Evolutionary conservation across 1,140 invertebrate species (phyloP), one percentile per base, ranked within the genome.

Genomic region (Pissodes strobi): DNA sequence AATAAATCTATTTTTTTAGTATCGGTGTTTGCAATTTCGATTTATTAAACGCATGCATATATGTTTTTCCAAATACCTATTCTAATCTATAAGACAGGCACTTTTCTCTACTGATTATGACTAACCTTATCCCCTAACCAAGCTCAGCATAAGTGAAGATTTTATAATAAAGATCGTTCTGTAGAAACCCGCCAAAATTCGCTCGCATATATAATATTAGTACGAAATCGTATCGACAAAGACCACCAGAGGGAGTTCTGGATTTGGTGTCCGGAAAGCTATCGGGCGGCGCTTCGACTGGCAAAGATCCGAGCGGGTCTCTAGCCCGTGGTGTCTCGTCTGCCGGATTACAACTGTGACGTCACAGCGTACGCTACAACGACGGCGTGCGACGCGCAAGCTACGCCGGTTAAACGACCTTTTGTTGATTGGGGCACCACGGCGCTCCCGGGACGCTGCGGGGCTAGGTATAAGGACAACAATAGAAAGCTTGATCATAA

Each of bases 271-370:
- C 53, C 38, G 53, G 12, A 43, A 2, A 12, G 21, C 2, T n/a
- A 30, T 41, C 38, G 38, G 38, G 38, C 37, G 9, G 2, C 38
- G 38, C 1, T 53, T 19, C 4, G 17, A 57, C 53, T 57, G 53
- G 53, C 37, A 17, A 6, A 39, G 37, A 38, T 39, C 4, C 51
- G 2, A 51, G 22, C 15, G 51, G 39, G 15, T 34, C 52, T 5
- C 48, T 30, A 39, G 12, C 52, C 52, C 52, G 23, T 39, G 18
- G 21, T 52, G 48, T 41, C 58, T 61, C 46, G 48, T 61, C 48
- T 12, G 19, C 52, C 43, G 38, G 58, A 61, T 51, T 61, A 61
- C 58, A 51, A 61, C 58, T 27, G 58, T 61, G 58, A 61, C 58
- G 58, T 61, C 58, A 61, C 22, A 5, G 30, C 5, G 21, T 51